These are phyloP conservation scores for Meleagris gallopavo DNA, from an alignment of 2,113 vertebrate species.

Conservation along the genomic window DNA sequence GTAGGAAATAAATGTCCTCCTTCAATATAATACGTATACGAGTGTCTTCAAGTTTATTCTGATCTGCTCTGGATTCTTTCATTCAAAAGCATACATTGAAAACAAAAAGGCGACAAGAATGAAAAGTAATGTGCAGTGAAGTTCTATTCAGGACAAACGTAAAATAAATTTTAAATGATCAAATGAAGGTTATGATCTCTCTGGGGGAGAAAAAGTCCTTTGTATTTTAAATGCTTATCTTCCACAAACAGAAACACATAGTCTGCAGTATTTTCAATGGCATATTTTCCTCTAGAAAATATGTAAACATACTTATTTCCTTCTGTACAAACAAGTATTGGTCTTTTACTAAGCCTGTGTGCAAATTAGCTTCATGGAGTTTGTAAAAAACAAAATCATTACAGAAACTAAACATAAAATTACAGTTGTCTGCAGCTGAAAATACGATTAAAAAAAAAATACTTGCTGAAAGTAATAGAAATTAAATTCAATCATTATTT, in stretches of 20 bases:
- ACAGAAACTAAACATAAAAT: not conserved
- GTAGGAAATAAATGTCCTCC: not conserved
- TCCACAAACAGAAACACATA: conserved; percentile 5
- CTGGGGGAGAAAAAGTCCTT: not conserved
- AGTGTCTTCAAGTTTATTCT: not conserved
- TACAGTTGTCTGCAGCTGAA: not conserved
- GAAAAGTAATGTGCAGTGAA: not conserved
- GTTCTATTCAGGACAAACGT: not conserved
- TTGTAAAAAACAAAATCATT: not conserved
- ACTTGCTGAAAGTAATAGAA: not conserved
- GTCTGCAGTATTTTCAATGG: not conserved
- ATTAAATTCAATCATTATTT: not conserved
- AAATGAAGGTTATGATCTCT: not conserved
- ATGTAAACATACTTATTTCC: not conserved
- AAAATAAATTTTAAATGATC: not conserved
- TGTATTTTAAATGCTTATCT: not conserved
- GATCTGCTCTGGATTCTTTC: not conserved
- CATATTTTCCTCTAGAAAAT: not conserved
- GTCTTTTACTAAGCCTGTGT: not conserved
- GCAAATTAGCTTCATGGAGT: not conserved
- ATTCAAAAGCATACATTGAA: not conserved
- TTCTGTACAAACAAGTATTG: not conserved
- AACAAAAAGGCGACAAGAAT: not conserved
- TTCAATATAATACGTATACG: not conserved
- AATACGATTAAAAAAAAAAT: not conserved